phyloP scores from a whole-genome alignment of 2,113 vertebrate species.

The Varanus salvator region DNA sequence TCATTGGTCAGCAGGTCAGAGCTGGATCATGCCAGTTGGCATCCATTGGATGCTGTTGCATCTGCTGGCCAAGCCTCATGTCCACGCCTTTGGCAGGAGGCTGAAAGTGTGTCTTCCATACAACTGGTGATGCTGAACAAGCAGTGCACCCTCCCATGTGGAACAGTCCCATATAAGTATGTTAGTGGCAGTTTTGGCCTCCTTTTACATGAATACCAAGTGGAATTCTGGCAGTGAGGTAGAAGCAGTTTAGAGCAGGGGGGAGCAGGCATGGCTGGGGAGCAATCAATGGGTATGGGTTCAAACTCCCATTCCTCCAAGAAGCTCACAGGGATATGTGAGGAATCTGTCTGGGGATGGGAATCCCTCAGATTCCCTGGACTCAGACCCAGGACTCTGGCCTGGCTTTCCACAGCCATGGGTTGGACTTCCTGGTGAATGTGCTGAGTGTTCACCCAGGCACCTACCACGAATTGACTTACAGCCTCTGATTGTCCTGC shows the following conservation, averaged over 20 bases:
- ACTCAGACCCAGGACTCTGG: no score
- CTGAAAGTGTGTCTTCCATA: neutral
- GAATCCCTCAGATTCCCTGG: no score
- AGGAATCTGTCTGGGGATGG: no score
- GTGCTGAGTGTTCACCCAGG: no score
- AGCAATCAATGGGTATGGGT: neutral
- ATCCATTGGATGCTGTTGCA: no score
- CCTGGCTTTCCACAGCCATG: no score
- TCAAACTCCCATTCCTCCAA: no score
- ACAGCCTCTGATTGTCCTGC: no score
- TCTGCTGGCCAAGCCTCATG: neutral
- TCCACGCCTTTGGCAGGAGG: neutral
- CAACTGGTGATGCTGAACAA: neutral
- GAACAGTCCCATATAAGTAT: neutral
- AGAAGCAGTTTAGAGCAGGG: neutral
- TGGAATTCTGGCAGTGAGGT: neutral
- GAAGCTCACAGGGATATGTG: no score
- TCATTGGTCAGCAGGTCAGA: neutral
- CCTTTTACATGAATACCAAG: neutral
- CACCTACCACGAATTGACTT: no score
- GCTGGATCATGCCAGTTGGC: neutral
- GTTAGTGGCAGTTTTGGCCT: neutral
- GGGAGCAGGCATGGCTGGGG: neutral
- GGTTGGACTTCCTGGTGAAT: no score
- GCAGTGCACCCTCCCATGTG: neutral